A percentile compares a stretch with the other conserved stretches of the same genome.
Evolutionary conservation across 2,797 vertebrate species (phyloP).

Genomic region (Lacerta bilineata): DNA sequence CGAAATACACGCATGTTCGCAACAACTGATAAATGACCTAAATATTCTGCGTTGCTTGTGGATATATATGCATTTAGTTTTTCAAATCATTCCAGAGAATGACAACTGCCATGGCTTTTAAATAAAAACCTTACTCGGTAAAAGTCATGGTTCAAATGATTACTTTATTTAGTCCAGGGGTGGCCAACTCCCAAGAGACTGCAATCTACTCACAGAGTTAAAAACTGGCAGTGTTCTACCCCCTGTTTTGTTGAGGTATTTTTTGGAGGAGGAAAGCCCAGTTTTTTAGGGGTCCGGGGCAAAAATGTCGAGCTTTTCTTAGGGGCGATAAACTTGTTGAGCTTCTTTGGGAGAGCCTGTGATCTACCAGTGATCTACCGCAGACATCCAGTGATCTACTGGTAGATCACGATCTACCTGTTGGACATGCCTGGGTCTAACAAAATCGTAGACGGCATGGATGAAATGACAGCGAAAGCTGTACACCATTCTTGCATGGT

Average conservation of each 20-base stretch:
- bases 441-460: not conserved
- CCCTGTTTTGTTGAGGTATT: too few relatives aligned
- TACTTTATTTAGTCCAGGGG: not conserved
- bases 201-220: too few relatives aligned
- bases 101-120: not conserved
- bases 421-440: not conserved
- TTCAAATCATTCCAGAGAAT: not conserved
- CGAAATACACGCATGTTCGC: not conserved
- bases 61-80: not conserved
- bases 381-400: too few relatives aligned
- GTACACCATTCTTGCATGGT: not conserved
- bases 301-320: too few relatives aligned
- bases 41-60: not conserved
- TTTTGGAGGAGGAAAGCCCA: too few relatives aligned
- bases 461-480: not conserved
- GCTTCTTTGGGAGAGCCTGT: too few relatives aligned
- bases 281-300: too few relatives aligned
- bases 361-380: too few relatives aligned
- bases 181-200: too few relatives aligned
- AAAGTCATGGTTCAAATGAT: not conserved
- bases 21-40: not conserved
- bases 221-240: too few relatives aligned
- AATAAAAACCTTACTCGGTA: not conserved
- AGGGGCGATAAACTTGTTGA: too few relatives aligned
- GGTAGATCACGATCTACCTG: too few relatives aligned